Conservation (phyloP, 2,888 invertebrate genomes). For the Rhagophthalmus giganteus region DNA sequence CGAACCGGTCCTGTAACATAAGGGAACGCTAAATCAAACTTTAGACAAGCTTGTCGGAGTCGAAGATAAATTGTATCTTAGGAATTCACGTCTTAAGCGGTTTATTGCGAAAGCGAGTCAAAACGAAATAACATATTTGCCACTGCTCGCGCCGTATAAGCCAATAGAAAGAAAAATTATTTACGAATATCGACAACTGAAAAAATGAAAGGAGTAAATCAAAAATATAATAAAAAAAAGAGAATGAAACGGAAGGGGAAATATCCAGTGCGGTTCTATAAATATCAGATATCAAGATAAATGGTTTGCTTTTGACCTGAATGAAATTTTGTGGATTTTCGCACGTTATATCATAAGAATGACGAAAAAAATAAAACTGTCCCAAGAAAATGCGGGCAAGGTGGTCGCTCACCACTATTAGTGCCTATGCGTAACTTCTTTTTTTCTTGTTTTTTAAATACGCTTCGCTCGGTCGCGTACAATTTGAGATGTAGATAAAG, state of each 20-base stretch:
- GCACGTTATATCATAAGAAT: neutral
- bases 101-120: slow-evolving; percentile 17
- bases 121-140: slow-evolving; percentile 14
- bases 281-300: slow-evolving; percentile 20
- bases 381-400: too few relatives aligned
- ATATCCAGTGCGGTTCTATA: slow-evolving; percentile 12
- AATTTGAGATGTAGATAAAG: too few relatives aligned
- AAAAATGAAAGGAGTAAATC: slow-evolving; percentile 18
- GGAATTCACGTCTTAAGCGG: slow-evolving; percentile 15
- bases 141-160: slow-evolving; percentile 13
- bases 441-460: too few relatives aligned
- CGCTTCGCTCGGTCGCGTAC: too few relatives aligned
- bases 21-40: slow-evolving; percentile 24
- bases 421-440: too few relatives aligned
- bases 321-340: slow-evolving; percentile 11
- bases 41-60: slow-evolving; percentile 26
- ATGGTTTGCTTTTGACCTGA: slow-evolving; percentile 12
- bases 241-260: slow-evolving; percentile 8
- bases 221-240: slow-evolving; percentile 19
- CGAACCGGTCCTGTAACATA: slow-evolving; percentile 54
- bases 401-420: too few relatives aligned
- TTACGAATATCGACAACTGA: slow-evolving; percentile 19
- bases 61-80: slow-evolving; percentile 24
- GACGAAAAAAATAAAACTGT: too few relatives aligned
- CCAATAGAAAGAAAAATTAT: slow-evolving; percentile 19